phyloP scores from a whole-genome alignment of 2,797 vertebrate genomes.

The Hipposideros larvatus region DNA sequence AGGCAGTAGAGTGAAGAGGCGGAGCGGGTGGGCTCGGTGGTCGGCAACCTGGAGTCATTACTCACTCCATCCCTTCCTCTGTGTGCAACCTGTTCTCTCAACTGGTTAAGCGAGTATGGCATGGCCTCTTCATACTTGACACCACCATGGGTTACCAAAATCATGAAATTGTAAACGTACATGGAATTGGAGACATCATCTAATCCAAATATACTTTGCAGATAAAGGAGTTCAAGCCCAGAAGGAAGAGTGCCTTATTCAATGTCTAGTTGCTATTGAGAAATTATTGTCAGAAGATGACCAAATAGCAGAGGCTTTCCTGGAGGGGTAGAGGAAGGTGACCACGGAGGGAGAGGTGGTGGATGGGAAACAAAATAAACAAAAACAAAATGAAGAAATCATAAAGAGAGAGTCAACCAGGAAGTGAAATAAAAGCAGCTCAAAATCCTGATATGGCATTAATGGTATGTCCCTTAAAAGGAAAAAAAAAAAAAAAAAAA shows the following conservation, averaged over 20 bases:
- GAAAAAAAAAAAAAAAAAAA: no score
- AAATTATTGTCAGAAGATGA: not conserved
- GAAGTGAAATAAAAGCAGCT: not conserved
- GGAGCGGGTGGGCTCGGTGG: rapidly evolving
- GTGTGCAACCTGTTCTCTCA: not conserved
- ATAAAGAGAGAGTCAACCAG: not conserved
- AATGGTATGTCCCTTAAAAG: not conserved
- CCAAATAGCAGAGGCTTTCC: not conserved
- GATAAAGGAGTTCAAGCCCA: not conserved
- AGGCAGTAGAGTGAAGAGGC: not conserved
- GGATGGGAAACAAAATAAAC: not conserved
- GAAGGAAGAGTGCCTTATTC: not conserved
- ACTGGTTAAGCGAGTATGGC: not conserved
- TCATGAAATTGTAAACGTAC: not conserved
- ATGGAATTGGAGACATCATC: not conserved
- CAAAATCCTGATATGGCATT: not conserved
- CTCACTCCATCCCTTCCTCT: not conserved
- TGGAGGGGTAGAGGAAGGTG: not conserved
- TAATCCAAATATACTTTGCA: not conserved
- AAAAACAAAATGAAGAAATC: not conserved
- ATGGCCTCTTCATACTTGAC: not conserved
- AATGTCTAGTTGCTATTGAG: not conserved
- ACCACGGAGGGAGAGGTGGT: not conserved
- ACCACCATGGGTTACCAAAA: not conserved
- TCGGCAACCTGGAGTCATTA: not conserved